Conservation (phyloP, 2,888 invertebrate species). For the Eristalinus aeneus region DNA sequence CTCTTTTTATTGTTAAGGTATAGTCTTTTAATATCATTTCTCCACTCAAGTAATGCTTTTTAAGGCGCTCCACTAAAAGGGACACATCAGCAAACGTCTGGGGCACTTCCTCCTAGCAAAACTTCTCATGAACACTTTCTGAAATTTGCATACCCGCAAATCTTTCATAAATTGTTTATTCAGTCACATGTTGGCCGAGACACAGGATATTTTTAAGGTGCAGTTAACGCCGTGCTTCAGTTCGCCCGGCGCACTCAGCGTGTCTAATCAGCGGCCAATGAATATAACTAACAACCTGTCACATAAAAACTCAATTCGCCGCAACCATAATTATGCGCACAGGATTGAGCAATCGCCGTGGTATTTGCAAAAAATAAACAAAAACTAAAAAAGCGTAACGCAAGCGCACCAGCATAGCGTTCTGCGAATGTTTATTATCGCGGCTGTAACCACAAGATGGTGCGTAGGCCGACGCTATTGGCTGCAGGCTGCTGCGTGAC, state of each 20-base stretch:
- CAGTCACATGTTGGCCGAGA: not conserved
- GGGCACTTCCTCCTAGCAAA: not conserved
- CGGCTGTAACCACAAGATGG: slow-evolving; percentile 4
- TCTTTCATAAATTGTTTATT: not conserved
- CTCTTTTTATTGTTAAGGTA: no score
- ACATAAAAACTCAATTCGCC: slow-evolving; percentile 37
- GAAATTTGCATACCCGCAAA: not conserved
- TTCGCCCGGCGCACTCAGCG: not conserved
- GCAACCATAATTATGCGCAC: slow-evolving; percentile 22
- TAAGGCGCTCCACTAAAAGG: no score
- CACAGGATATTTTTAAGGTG: not conserved
- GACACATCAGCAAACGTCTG: no score
- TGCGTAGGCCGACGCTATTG: slow-evolving; percentile 20
- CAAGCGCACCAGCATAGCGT: not conserved
- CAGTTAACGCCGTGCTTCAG: not conserved
- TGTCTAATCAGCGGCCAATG: slow-evolving; percentile 4
- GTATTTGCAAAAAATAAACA: slow-evolving; percentile 13
- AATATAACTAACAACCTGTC: slow-evolving; percentile 23
- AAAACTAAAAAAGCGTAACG: not conserved
- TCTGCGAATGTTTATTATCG: not conserved
- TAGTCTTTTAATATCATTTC: no score
- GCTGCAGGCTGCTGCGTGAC: slow-evolving; percentile 2
- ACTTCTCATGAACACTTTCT: not conserved
- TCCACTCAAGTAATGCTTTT: no score
- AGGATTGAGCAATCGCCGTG: slow-evolving; percentile 28